Evolutionary conservation across 2,113 vertebrate species (phyloP).

Genomic region (Otocyon megalotis): DNA sequence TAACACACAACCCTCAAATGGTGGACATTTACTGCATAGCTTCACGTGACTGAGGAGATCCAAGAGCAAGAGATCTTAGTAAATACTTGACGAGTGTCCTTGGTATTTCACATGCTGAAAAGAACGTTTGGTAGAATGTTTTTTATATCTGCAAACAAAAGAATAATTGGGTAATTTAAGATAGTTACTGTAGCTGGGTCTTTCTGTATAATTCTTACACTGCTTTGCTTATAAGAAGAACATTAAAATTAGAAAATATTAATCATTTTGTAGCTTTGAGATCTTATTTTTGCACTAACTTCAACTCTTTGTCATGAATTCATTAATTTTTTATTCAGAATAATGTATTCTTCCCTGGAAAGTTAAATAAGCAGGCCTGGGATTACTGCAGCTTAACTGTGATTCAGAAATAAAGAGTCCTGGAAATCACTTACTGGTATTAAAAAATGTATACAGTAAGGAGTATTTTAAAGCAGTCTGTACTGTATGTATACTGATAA

Average conservation of each 20-base stretch:
- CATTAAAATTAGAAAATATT: constrained; percentile 65
- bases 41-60: background rate
- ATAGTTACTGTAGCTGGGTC: constrained; percentile 49
- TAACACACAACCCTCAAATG: background rate
- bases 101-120: constrained; percentile 4
- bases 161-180: constrained; percentile 59
- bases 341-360: background rate
- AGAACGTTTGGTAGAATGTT: background rate
- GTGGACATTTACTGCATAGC: background rate
- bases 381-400: constrained; percentile 20
- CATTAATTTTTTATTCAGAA: constrained; percentile 61
- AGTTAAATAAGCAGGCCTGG: constrained; percentile 5
- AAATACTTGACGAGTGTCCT: background rate
- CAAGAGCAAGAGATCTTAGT: background rate
- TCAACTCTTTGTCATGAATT: background rate
- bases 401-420: constrained; percentile 47
- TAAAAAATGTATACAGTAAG: background rate
- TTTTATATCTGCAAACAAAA: constrained; percentile 22
- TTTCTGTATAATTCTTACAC: constrained; percentile 67
- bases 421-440: background rate
- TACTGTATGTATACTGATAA: background rate
- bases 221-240: constrained; percentile 16
- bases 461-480: background rate
- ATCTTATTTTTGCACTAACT: constrained; percentile 45
- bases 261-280: constrained; percentile 60